Percentiles rank a stretch among this genome's conserved stretches.
phyloP scores from a whole-genome alignment of 30 jellyfish, hydroid and myxozoan species.

The Hydractinia symbiolongicarpus region DNA sequence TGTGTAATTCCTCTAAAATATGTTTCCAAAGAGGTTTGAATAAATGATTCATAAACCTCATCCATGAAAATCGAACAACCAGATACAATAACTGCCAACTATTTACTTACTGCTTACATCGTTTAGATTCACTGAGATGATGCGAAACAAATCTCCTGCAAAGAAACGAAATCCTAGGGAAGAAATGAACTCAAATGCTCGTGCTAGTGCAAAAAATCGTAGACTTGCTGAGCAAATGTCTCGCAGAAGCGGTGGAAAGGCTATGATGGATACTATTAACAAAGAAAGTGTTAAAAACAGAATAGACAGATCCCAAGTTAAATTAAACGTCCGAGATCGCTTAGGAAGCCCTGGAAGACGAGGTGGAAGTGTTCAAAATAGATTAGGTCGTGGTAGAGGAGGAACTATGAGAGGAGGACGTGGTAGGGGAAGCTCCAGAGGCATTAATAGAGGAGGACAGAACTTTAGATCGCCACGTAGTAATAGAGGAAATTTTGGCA shows the following conservation, averaged over 20 bases:
- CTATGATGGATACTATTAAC: slow-evolving; percentile 26
- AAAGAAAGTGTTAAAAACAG: slow-evolving; percentile 11
- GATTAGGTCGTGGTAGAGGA: neutral
- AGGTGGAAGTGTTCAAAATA: neutral
- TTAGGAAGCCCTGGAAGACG: slow-evolving; percentile 21
- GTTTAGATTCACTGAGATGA: slow-evolving; percentile 60
- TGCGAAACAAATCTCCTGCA: slow-evolving; percentile 63
- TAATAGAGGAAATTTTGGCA: neutral
- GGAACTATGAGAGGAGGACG: neutral
- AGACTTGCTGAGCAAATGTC: slow-evolving; percentile 93
- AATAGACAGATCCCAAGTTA: slow-evolving; percentile 22
- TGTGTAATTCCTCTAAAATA: no score
- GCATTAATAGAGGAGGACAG: neutral
- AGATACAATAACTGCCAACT: no score
- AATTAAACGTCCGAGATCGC: slow-evolving; percentile 28
- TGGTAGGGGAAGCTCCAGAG: slow-evolving; percentile 7
- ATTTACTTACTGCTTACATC: neutral
- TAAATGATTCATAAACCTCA: no score
- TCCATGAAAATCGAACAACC: no score
- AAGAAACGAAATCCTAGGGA: slow-evolving; percentile 16
- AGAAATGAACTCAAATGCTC: slow-evolving; percentile 32
- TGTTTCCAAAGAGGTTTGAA: no score
- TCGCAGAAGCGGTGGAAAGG: slow-evolving; percentile 48
- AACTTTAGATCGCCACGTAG: slow-evolving; percentile 4
- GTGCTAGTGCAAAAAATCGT: slow-evolving; percentile 79